Evolutionary conservation across 2,113 vertebrate genomes (phyloP).

Genomic region (Syngnathus typhle): DNA sequence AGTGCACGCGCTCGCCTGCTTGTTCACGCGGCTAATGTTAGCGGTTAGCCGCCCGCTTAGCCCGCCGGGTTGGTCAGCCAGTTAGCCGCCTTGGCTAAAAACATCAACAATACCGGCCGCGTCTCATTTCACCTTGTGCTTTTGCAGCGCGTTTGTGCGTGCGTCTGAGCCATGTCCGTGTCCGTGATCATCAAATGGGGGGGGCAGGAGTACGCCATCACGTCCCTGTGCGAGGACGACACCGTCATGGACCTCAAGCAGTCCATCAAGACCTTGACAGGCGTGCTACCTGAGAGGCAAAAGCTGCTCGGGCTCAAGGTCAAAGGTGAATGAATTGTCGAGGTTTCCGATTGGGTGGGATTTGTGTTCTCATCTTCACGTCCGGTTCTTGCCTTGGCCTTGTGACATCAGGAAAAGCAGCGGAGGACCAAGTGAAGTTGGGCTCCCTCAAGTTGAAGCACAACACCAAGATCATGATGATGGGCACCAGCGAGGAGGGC

Average conservation of each 20-base stretch:
- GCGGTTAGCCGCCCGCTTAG: conserved; percentile 2
- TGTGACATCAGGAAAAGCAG: conserved; percentile 81
- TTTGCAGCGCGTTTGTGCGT: conserved; percentile 16
- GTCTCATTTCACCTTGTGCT: not conserved
- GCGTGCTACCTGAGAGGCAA: conserved; percentile 92
- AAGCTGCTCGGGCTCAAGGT: conserved; percentile 95
- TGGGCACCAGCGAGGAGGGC: conserved; percentile 97
- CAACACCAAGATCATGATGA: conserved; percentile 99
- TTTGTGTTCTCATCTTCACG: no score
- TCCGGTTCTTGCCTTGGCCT: not conserved
- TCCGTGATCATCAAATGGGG: conserved; percentile 98
- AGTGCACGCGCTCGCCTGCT: not conserved
- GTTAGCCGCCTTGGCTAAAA: conserved; percentile 57
- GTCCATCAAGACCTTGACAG: conserved; percentile 92
- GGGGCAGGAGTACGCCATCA: conserved; percentile 95
- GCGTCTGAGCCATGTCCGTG: conserved; percentile 80
- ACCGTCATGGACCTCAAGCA: conserved; percentile 94
- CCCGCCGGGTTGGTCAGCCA: conserved; percentile 23
- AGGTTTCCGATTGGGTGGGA: no score
- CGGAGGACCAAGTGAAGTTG: conserved; percentile 93
- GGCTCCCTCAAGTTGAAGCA: conserved; percentile 94
- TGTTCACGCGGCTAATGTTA: conserved; percentile 13
- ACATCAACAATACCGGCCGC: conserved; percentile 38
- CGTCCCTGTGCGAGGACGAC: conserved; percentile 91
- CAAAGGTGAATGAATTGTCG: conserved; percentile 76